These are phyloP conservation scores for Bubo scandiacus DNA, from an alignment of 2,113 vertebrate genomes.

Conservation along the genomic window DNA sequence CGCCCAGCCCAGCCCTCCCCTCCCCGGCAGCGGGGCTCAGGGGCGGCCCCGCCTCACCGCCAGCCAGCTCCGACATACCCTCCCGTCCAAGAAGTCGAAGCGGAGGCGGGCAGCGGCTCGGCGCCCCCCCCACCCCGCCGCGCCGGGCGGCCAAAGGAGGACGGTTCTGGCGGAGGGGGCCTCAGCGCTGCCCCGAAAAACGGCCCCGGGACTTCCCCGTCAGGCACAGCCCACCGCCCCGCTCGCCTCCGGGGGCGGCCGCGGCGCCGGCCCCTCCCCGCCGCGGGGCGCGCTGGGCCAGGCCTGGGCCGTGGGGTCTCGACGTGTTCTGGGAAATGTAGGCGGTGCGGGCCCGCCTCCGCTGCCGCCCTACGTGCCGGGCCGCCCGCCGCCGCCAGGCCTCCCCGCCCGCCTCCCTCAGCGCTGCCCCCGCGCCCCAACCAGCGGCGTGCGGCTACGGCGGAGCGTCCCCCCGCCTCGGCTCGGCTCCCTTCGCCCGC, in stretches of 20 bases:
- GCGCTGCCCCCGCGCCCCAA: neutral
- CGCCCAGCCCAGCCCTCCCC: neutral
- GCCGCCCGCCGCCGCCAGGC: neutral
- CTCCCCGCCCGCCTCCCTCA: no score
- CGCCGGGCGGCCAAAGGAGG: neutral
- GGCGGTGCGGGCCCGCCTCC: neutral
- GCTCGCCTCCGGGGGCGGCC: no score
- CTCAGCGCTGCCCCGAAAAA: neutral
- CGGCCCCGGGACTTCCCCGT: no score
- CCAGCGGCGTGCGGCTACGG: neutral
- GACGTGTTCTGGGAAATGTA: neutral
- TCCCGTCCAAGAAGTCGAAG: no score
- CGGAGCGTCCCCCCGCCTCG: fast-evolving
- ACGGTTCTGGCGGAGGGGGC: neutral
- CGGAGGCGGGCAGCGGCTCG: no score
- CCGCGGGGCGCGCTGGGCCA: neutral
- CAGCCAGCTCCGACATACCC: neutral
- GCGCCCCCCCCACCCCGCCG: neutral
- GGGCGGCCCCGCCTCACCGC: neutral
- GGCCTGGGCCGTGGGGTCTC: no score
- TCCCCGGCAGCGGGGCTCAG: no score
- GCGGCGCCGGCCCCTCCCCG: neutral
- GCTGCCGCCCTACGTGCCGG: neutral
- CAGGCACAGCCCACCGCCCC: neutral
- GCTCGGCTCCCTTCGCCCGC: fast-evolving